These are phyloP conservation scores for Sarcophaga rosellei DNA, from an alignment of 2,888 invertebrate genomes.

Conservation along the genomic window DNA sequence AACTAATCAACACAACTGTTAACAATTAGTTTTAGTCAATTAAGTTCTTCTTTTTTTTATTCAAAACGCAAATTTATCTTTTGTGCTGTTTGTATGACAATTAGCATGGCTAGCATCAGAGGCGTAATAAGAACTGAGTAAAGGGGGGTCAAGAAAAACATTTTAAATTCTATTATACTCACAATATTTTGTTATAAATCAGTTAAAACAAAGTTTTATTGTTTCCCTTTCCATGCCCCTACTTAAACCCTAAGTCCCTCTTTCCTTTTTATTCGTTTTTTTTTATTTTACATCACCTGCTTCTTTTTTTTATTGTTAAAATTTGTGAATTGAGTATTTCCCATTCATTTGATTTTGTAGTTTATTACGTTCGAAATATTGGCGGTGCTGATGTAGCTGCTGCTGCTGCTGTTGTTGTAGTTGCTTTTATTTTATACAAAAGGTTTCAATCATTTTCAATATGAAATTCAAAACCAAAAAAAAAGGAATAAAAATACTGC, in stretches of 20 bases:
- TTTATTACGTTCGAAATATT: background rate
- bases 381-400: background rate
- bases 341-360: slow-evolving; percentile 37
- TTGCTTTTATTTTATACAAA: slow-evolving; percentile 6
- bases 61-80: slow-evolving; percentile 42
- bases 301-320: slow-evolving; percentile 25
- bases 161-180: background rate
- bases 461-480: background rate
- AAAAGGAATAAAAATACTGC: background rate
- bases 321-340: slow-evolving; percentile 24
- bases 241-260: background rate
- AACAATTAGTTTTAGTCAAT: slow-evolving; percentile 63
- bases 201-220: background rate
- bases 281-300: slow-evolving; percentile 15
- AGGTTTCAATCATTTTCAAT: slow-evolving; percentile 30
- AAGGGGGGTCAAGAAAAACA: background rate
- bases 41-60: slow-evolving; percentile 42
- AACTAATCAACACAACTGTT: slow-evolving; percentile 22
- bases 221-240: background rate
- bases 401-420: background rate
- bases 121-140: background rate
- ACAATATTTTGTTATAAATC: no score
- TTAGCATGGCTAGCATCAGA: background rate
- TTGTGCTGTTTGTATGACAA: slow-evolving; percentile 6
- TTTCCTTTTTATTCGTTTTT: background rate